These are phyloP conservation scores for Leucoptera coffeella DNA, from an alignment of 2,888 invertebrate genomes.

Conservation along the genomic window DNA sequence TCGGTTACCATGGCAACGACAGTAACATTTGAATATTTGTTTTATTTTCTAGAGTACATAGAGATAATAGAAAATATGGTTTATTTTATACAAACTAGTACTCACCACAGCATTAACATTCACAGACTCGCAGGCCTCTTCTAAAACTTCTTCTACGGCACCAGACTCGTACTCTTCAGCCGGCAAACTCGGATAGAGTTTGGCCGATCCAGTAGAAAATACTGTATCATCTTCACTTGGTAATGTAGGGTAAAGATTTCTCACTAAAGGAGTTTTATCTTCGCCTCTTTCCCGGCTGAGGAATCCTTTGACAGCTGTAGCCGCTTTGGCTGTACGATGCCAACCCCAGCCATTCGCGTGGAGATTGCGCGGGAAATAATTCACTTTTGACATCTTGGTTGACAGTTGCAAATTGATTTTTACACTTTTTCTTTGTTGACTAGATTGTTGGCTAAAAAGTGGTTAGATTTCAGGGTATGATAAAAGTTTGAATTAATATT, in stretches of 20 bases:
- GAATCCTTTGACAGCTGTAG: constrained; percentile 28
- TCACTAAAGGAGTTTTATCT: constrained; percentile 15
- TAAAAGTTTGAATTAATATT: no score
- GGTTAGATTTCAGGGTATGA: no score
- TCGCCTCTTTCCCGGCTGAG: constrained; percentile 27
- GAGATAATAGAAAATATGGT: no score
- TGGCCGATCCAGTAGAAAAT: constrained; percentile 19
- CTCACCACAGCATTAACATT: constrained; percentile 39
- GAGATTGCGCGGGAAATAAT: constrained; percentile 39
- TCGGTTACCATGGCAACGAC: no score
- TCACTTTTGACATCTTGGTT: constrained; percentile 11
- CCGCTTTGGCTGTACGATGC: constrained; percentile 24
- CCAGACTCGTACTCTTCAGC: constrained; percentile 39
- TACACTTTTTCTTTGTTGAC: no score
- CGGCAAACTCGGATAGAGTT: constrained; percentile 34
- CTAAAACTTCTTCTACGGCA: constrained; percentile 34
- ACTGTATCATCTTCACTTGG: constrained; percentile 29
- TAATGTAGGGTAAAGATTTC: constrained; percentile 26
- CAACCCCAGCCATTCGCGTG: constrained; percentile 44
- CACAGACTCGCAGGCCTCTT: constrained; percentile 32
- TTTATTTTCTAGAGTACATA: no score
- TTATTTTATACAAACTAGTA: no score
- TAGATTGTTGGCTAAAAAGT: no score
- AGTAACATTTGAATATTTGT: no score
- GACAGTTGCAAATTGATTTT: no score